Base-by-base conservation (phyloP, 2,113 vertebrate genomes). In the Coptodon bakossiorum region DNA sequence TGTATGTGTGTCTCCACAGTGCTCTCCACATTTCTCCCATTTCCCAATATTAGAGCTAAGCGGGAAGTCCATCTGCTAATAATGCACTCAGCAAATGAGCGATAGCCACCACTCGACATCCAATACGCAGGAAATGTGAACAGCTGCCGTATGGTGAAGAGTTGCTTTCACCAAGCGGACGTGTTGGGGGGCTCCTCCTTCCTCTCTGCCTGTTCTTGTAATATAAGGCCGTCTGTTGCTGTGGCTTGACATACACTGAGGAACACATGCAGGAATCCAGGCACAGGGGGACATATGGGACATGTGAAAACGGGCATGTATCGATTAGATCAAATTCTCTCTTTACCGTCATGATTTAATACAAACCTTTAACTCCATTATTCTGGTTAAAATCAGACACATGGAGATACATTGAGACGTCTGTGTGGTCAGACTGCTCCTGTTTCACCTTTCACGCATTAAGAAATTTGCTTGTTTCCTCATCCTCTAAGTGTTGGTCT, bases 121-220 rank as follows among this genome's bases (percentile, higher is more conserved):
- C 88, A 95, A 96, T 95, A 91, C 85, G 85, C 94, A 94, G 94
- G 92, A 95, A 95, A 95, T 95, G 93, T 81, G 92, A 95, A 94
- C 95, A 96, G 95, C 95, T 95, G 95, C 91, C 50, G 29, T 45
- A 9, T 50, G 90, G 88, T 94, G 93, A 94, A 91, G 91, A 90
- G 82, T 43, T 82, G 91, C 93, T 94, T 93, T 94, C 92, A 93
- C 48, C 93, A 66, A 84, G n/a, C 40, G 5, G 88, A 86, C 66
- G 84, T 86, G 79, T 83, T 52, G 90, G 82, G 89, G 87, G 89
- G 73, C 24, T 63, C 14, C 80, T 89, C 82, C 91, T 91, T 91
- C 92, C 88, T 85, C 89, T 82, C 86, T 13, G 88, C 85, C 83
- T 22, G 82, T 56, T 84, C 89, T 81, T 27, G 79, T 87, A 91